Base-by-base conservation (phyloP, 2,113 vertebrate species). In the Caretta caretta region DNA sequence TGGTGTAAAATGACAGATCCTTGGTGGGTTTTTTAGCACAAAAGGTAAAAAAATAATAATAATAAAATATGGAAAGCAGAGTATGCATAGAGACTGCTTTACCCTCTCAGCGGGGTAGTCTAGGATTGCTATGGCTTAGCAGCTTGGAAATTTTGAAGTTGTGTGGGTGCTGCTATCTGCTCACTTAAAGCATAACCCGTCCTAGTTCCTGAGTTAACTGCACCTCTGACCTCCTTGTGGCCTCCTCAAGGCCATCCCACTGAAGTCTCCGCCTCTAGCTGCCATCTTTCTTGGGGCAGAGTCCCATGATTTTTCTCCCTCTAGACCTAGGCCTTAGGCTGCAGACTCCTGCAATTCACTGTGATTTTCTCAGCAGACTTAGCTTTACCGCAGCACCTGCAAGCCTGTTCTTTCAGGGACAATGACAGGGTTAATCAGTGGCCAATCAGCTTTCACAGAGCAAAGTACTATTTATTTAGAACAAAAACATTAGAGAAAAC, bases 151-250 rank as follows among this genome's bases (percentile, higher is more conserved):
- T 80, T 62, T 56, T 1, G 0, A 83, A 46, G 16, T 29, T 53
- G 53, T n/a, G 0, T 1, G 5, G 19, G 25, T 56, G 27, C 0
- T 2, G 69, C 69, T 65, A 1, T 0, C 48, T 13, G 51, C 82
- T 59, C 3, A 31, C 87, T 62, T 9, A 49, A 2, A 3, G 82
- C 35, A 1, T 2, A 82, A 1, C 50, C 1, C 1, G 0, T 31
- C 6, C 13, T 16, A 31, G 29, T 62, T 62, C 65, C 31, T 20
- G 16, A 38, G 35, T 72, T n/a, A 31, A 59, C n/a, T 8, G 65
- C n/a, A 38, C n/a, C 35, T 72, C n/a, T 72, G 62, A 69, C 8
- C 35, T n/a, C 31, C 14, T n/a, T n/a, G 16, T 69, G 65, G 35
- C 65, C 35, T 69, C n/a, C 65, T 69, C n/a, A 19, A n/a, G n/a